These are phyloP conservation scores for Megathymus violae DNA, from an alignment of 1,140 invertebrate species.

Conservation along the genomic window DNA sequence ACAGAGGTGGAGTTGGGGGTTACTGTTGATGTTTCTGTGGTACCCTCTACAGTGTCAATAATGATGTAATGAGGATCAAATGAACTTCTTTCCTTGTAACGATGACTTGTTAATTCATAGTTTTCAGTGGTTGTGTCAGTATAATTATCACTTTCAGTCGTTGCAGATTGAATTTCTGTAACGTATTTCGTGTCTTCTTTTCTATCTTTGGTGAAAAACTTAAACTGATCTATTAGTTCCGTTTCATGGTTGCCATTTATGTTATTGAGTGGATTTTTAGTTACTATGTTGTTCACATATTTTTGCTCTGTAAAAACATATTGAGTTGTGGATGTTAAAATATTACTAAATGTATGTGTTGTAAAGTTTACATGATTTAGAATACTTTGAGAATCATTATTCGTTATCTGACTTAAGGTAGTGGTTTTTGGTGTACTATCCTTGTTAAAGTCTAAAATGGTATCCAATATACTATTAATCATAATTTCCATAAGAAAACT, in stretches of 20 bases:
- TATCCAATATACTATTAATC: slow-evolving; percentile 34
- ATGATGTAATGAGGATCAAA: neutral
- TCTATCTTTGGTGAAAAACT: neutral
- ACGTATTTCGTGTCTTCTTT: neutral
- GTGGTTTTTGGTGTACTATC: slow-evolving; percentile 5
- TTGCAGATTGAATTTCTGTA: neutral
- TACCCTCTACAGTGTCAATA: neutral
- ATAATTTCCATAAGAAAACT: slow-evolving; percentile 42
- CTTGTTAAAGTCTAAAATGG: slow-evolving; percentile 11
- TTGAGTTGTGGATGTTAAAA: slow-evolving; percentile 1
- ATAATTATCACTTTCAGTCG: slow-evolving; percentile 1
- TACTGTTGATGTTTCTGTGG: neutral
- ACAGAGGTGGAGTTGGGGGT: neutral
- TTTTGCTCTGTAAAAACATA: slow-evolving; percentile 6
- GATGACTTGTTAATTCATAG: neutral
- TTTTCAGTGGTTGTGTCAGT: neutral
- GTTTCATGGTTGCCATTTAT: neutral
- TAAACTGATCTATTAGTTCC: neutral
- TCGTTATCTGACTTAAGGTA: neutral
- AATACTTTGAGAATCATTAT: slow-evolving; percentile 6
- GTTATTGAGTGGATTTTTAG: slow-evolving; percentile 12
- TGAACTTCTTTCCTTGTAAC: neutral
- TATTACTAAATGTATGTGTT: neutral
- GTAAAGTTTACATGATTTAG: neutral
- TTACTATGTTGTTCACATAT: neutral